Evolutionary conservation across 2,888 invertebrate species (phyloP).

Genomic region (Drosophila anomelani): DNA sequence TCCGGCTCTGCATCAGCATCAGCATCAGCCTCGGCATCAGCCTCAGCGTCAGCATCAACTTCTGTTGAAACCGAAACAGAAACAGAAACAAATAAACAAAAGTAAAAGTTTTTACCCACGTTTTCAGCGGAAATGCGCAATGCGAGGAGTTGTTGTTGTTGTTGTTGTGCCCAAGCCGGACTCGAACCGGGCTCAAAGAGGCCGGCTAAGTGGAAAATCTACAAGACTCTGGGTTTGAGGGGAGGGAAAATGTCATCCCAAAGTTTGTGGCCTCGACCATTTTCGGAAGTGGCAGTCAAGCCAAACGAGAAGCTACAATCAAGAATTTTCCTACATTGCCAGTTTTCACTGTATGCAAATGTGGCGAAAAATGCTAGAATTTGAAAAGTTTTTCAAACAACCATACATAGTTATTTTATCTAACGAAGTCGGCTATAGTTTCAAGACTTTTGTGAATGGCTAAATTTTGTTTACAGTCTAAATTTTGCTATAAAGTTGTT

Average conservation of each 20-base stretch:
- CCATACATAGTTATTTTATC: constrained; percentile 18
- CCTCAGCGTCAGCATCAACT: constrained; percentile 10
- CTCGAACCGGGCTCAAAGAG: constrained; percentile 31
- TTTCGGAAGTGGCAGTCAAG: constrained; percentile 63
- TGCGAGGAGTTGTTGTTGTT: constrained; percentile 59
- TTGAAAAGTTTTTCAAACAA: constrained; percentile 24
- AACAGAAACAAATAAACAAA: constrained; percentile 68
- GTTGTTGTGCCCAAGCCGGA: not conserved
- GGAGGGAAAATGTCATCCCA: constrained; percentile 56
- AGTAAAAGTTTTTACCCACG: constrained; percentile 68
- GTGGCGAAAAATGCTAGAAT: constrained; percentile 30
- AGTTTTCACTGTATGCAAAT: constrained; percentile 38
- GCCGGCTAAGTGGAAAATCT: constrained; percentile 22
- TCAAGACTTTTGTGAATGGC: not conserved
- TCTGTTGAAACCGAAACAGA: constrained; percentile 19
- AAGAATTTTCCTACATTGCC: constrained; percentile 8
- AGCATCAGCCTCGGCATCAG: constrained; percentile 17
- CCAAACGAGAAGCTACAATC: constrained; percentile 29
- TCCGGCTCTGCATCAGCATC: constrained; percentile 25
- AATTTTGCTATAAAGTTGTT: not conserved
- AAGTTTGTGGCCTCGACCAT: constrained; percentile 71
- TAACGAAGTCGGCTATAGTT: constrained; percentile 3
- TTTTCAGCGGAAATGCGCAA: constrained; percentile 70
- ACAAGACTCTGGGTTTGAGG: not conserved
- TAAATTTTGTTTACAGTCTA: not conserved